Base-by-base conservation (phyloP, 1,140 invertebrate genomes). In the Trichonephila clavata region DNA sequence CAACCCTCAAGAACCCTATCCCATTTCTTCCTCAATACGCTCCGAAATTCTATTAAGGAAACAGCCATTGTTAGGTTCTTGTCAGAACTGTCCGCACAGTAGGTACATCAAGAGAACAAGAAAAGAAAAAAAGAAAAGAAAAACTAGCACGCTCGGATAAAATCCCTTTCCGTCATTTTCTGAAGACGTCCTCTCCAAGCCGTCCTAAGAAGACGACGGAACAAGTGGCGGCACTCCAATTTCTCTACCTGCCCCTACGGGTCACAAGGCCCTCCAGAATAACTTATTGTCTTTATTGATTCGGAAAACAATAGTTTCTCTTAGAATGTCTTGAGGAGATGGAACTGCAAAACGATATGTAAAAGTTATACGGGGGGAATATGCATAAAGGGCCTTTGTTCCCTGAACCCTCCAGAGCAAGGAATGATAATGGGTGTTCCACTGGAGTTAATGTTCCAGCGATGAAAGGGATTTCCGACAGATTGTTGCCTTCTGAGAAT, bases 211-310 rank as follows among this genome's bases (percentile, higher is more conserved):
- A 88, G 88, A 90, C 80, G 88, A 71, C 68, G 24, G 59, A 77
- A 90, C 50, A 80, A 90, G 86, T 88, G 86, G 86, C 57, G 43
- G 50, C 50, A n/a, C 88, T 90, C 71, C 88, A 90, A 90, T 90
- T 90, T 81, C 88, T 88, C 50, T 39, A 24, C 88, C n/a, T 71
- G 16, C 3, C n/a, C 68, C 65, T 43, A 6, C 16, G 43, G 68
- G 86, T 71, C 86, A 65, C 57, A 18, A 21, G 68, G 68, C 57
- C 60, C 90, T 83, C 27, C 59, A 91, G 90, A 91, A 91, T 91
- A 91, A 91, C 77, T 91, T 65, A 91, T 91, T 91, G 77, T 91
- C 90, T 91, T 83, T 91, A 91, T 91, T 91, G 90, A 91, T 39
- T 80, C 21, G 27, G 71, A 83, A 91, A 91, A 91, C 90, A 83